Percentiles rank a stretch among this genome's conserved stretches.
Evolutionary conservation across 2,888 invertebrate species (phyloP).

Genomic region (Lasioglossum lativentre): DNA sequence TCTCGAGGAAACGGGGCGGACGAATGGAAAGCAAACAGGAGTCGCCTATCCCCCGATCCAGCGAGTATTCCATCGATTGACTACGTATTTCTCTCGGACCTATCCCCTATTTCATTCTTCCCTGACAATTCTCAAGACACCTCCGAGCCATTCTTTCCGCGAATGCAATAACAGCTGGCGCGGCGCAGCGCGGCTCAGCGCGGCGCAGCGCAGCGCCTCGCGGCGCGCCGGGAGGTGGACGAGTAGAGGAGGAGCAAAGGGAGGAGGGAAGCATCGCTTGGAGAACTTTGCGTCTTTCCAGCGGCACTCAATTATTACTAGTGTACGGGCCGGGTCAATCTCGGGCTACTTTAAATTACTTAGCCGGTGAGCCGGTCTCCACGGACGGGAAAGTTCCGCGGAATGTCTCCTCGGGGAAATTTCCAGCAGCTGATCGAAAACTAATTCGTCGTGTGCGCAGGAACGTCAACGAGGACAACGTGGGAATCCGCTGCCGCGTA

Average conservation of each 20-base stretch:
- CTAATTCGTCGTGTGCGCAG: constrained; percentile 66
- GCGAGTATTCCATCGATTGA: constrained; percentile 53
- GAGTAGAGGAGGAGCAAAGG: neutral
- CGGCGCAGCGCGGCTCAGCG: too few relatives aligned
- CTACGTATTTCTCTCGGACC: constrained; percentile 45
- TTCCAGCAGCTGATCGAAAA: constrained; percentile 69
- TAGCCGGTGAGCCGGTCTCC: constrained; percentile 60
- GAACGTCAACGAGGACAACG: constrained; percentile 39
- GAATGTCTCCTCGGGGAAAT: constrained; percentile 66
- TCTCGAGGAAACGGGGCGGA: constrained; percentile 29
- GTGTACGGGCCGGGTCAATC: constrained; percentile 68
- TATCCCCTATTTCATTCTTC: constrained; percentile 33
- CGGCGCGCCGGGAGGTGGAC: neutral
- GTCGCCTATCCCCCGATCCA: constrained; percentile 49
- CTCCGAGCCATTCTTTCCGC: constrained; percentile 52
- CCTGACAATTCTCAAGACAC: constrained; percentile 62
- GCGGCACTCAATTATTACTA: constrained; percentile 73
- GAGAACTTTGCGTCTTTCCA: constrained; percentile 52
- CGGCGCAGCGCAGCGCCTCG: too few relatives aligned
- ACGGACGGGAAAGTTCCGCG: constrained; percentile 60
- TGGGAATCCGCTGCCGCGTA: neutral
- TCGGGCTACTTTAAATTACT: constrained; percentile 75
- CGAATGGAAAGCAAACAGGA: constrained; percentile 71
- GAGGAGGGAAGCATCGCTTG: neutral
- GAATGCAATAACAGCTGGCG: constrained; percentile 62